Evolutionary conservation across 1,140 invertebrate genomes (phyloP), one percentile per base, ranked within the genome.

Genomic region (Dysdera silvatica): DNA sequence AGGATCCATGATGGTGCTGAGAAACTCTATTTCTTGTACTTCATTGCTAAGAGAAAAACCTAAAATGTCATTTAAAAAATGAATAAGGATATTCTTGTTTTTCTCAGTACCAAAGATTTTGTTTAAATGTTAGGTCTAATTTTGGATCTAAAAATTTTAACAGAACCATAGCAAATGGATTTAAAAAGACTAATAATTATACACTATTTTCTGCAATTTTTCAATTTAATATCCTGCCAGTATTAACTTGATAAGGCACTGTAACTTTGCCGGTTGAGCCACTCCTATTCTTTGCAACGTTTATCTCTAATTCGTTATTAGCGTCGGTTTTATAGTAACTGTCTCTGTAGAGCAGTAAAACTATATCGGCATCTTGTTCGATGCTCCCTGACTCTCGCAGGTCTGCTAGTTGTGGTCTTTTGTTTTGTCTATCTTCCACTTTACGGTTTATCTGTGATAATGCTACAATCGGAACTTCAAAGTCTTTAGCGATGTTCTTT

Each of bases 291-390:
- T 40, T 40, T 40, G 37, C 37, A 40, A 40, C 37, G 37, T 40
- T 40, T 40, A 40, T 40, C 37, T 40, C 37, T 20, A 40, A 20
- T 40, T 40, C 37, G 37, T 40, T 40, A 40, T 40, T 40, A 40
- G 37, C 16, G 37, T 20, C 37, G 16, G 20, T 40, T 40, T 70
- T 37, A 60, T 72, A 72, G 26, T 67, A 70, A 12, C 61, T 70
- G 49, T 72, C 68, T n/a, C 70, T 60, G 53, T 72, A 71, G 14
- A 71, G 40, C 35, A 71, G 69, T 49, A 64, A 32, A 31, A 71
- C 62, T 32, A 71, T 8, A 48, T 71, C 70, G 20, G 69, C 69
- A 55, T 70, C 69, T 54, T 70, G 69, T 40, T 70, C 69, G 23
- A 70, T 71, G 4, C 55, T 28, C 28, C 69, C 69, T 6, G 69